Base-by-base conservation (phyloP, 2,888 invertebrate genomes). In the Lypha dubia region DNA sequence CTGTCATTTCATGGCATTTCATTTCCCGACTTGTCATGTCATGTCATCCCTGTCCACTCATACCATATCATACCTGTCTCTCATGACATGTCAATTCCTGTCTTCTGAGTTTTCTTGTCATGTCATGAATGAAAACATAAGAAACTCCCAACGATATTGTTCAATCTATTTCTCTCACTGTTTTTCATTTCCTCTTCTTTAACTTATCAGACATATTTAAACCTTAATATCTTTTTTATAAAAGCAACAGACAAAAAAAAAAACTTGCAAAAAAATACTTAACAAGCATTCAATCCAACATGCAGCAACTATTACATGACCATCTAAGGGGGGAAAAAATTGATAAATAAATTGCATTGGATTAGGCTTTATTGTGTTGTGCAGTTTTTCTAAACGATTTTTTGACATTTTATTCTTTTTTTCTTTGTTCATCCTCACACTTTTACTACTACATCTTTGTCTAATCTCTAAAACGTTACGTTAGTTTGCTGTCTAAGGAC, bases 281-380 rank as follows among this genome's bases (percentile, higher is more conserved):
- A 44, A 6, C 68, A 70, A 49, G 44, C 58, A 79, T 53, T 65
- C 60, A 35, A 73, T 32, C 71, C 53, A 49, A 63, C 44, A 62
- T 46, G 56, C 70, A 75, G 38, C 35, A 49, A 58, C 49, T 35
- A 71, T 62, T 51, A 71, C 56, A 56, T 35, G 63, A 49, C 28
- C 49, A 28, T 49, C 56, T 24, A 20, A 49, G 32, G 20, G 15
- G 7, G 41, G 11, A 79, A 75, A 76, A 84, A 77, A 84, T 68
- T 70, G 68, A 75, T 79, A 84, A 79, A 84, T 84, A 84, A 84
- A 84, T 84, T 84, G 84, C 84, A 84, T 81, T 81, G 84, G 84
- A 84, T 84, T 84, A 84, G 84, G 81, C 84, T 84, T 81, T 81
- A 84, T 79, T 84, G 84, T 84, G 81, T 67, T 81, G 84, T 81